Evolutionary conservation across 2,113 vertebrate genomes (phyloP).

Genomic region (Petrocephalus microphthalmus): DNA sequence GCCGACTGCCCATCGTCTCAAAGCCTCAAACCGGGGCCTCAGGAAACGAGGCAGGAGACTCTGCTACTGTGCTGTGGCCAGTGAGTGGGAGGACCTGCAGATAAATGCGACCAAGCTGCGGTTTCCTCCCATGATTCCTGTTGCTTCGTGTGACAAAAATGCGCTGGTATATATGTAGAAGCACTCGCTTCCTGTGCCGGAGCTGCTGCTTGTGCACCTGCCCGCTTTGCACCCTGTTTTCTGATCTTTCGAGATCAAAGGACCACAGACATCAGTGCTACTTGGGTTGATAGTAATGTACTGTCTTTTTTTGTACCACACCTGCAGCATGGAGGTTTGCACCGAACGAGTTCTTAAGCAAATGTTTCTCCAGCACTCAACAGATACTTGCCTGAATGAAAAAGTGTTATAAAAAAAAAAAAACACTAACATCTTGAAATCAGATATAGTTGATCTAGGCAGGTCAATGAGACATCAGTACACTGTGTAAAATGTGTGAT

Average conservation of each 20-base stretch:
- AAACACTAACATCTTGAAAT: neutral
- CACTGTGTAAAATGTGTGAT: neutral
- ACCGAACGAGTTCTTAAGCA: neutral
- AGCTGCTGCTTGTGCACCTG: neutral
- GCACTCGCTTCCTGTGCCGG: neutral
- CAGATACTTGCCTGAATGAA: neutral
- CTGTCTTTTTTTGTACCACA: neutral
- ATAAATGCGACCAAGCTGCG: neutral
- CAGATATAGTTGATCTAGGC: neutral
- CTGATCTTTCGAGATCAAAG: neutral
- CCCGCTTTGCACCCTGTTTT: neutral
- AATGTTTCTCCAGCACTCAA: neutral
- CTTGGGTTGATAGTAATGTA: neutral
- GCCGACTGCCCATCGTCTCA: neutral
- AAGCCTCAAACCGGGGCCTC: neutral
- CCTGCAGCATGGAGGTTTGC: neutral
- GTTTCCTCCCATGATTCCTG: neutral
- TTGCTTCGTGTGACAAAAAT: neutral
- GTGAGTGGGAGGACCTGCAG: neutral
- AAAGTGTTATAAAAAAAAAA: neutral
- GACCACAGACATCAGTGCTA: neutral
- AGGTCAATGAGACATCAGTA: neutral
- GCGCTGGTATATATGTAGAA: neutral
- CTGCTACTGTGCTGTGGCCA: neutral
- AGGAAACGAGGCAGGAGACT: neutral